Evolutionary conservation across 1,140 invertebrate species (phyloP).

Genomic region (Drosophila arawakana): DNA sequence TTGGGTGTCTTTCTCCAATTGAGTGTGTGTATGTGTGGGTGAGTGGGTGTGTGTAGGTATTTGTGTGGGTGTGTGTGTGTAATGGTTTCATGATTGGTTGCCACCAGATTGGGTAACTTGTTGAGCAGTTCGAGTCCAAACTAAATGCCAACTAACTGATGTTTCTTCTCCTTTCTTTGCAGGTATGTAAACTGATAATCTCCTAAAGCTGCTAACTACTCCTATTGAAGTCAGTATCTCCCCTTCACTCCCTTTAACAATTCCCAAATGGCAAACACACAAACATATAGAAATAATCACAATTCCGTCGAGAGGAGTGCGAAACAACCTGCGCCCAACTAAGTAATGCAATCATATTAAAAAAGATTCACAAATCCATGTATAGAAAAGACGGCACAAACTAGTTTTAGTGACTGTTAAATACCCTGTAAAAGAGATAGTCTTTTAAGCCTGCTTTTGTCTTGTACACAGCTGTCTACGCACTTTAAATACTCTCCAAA

Average conservation of each 20-base stretch:
- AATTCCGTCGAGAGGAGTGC: conserved; percentile 5
- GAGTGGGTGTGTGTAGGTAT: conserved; percentile 46
- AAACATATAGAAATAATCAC: conserved; percentile 7
- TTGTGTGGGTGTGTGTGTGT: conserved; percentile 53
- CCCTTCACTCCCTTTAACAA: conserved; percentile 16
- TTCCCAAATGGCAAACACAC: conserved; percentile 51
- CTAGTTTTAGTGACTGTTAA: no score
- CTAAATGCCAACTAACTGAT: conserved; percentile 21
- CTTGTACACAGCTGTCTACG: no score
- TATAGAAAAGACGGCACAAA: conserved; percentile 5
- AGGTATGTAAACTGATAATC: conserved; percentile 50
- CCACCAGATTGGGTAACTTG: conserved; percentile 44
- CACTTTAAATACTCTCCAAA: not conserved
- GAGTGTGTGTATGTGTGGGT: conserved; percentile 37
- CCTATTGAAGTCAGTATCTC: not conserved
- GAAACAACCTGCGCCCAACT: conserved; percentile 28
- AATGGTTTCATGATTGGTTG: conserved; percentile 53
- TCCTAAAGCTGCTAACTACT: not conserved
- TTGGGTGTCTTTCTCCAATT: conserved; percentile 46
- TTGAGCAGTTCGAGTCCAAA: conserved; percentile 23
- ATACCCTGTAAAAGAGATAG: no score
- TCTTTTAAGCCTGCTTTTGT: no score
- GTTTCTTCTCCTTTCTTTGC: conserved; percentile 13
- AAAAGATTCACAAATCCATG: conserved; percentile 23
- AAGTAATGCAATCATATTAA: conserved; percentile 72